These are phyloP conservation scores for Actenoides hombroni DNA, from an alignment of 2,113 vertebrate species.

Conservation along the genomic window DNA sequence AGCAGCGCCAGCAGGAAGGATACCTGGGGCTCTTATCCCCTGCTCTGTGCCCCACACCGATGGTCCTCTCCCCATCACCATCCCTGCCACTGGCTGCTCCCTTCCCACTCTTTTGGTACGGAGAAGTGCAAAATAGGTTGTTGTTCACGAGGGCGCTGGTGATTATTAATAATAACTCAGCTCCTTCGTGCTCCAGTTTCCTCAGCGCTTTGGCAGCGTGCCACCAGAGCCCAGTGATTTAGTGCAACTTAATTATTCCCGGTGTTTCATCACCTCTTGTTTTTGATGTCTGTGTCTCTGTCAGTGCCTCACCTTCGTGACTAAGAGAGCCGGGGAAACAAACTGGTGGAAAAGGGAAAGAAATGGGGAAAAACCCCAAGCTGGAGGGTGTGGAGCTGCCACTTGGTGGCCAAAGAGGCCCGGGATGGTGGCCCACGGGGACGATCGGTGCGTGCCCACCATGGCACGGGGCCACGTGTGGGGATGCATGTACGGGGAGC, in stretches of 20 bases:
- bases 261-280: conserved; percentile 68
- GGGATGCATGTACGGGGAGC: accelerated
- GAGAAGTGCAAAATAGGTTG: background rate
- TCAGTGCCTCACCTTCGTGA: conserved; percentile 62
- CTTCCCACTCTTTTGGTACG: background rate
- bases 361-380: background rate
- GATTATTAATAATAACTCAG: conserved; percentile 43
- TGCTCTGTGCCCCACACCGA: accelerated
- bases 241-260: conserved; percentile 56
- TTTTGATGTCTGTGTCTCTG: conserved; percentile 67
- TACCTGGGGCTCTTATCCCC: accelerated
- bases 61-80: accelerated
- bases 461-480: accelerated
- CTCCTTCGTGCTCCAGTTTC: conserved; percentile 56
- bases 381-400: background rate
- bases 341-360: conserved; percentile 13
- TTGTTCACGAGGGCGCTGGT: background rate
- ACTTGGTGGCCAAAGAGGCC: background rate
- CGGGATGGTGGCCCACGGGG: accelerated
- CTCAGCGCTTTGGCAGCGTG: conserved; percentile 7
- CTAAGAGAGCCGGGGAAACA: conserved; percentile 52
- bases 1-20: background rate
- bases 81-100: background rate
- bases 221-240: conserved; percentile 43
- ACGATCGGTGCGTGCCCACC: accelerated